phyloP scores from a whole-genome alignment of 2,888 invertebrate genomes.

The Nasonovia ribisnigri region DNA sequence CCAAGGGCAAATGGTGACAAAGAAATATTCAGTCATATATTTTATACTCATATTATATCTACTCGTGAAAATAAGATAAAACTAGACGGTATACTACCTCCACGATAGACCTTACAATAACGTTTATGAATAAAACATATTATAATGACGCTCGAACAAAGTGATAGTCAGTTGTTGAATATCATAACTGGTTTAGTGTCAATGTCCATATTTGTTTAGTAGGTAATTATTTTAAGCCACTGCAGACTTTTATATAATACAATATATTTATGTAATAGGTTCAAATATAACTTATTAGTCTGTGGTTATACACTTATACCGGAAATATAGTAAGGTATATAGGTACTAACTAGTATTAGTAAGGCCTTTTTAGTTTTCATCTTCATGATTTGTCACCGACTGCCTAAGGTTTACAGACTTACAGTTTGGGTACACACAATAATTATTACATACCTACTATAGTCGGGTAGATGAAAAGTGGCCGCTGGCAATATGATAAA shows the following conservation, averaged over 20 bases:
- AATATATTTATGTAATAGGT: neutral
- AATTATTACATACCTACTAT: too few relatives aligned
- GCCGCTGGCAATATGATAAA: too few relatives aligned
- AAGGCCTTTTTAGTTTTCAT: too few relatives aligned
- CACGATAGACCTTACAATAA: too few relatives aligned
- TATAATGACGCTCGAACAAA: neutral
- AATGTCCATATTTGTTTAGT: neutral
- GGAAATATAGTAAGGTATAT: too few relatives aligned
- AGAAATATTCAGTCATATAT: neutral
- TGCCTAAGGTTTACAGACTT: too few relatives aligned
- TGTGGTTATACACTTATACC: neutral
- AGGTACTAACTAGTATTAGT: too few relatives aligned
- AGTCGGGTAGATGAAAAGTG: too few relatives aligned
- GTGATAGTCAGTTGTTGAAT: neutral
- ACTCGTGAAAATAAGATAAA: neutral
- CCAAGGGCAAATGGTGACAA: neutral
- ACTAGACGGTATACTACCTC: too few relatives aligned
- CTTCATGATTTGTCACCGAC: too few relatives aligned
- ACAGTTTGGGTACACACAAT: too few relatives aligned
- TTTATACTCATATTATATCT: neutral
- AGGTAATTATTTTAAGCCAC: neutral
- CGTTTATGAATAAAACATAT: too few relatives aligned
- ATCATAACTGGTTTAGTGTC: neutral
- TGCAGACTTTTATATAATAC: neutral
- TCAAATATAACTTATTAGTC: neutral